These are phyloP conservation scores for Argentina silus DNA, from an alignment of 2,797 vertebrate species.

Conservation along the genomic window DNA sequence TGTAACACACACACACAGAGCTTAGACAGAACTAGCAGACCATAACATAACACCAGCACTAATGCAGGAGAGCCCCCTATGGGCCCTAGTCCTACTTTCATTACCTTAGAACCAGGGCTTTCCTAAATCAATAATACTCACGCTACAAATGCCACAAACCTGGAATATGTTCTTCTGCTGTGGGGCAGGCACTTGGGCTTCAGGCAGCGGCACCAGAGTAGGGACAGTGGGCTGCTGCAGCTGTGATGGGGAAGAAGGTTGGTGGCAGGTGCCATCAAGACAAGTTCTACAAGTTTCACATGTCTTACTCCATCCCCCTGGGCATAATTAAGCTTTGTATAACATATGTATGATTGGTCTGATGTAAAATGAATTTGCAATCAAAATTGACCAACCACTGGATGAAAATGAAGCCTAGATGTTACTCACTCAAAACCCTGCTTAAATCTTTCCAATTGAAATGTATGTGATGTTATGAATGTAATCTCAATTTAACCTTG, in stretches of 20 bases:
- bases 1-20: conserved; percentile 51
- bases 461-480: neutral
- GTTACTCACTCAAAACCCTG: neutral
- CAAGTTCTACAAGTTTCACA: neutral
- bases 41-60: neutral
- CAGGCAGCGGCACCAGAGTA: conserved; percentile 80
- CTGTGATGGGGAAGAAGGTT: conserved; percentile 28
- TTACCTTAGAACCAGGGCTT: too few relatives aligned
- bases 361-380: too few relatives aligned
- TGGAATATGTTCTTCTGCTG: conserved; percentile 92
- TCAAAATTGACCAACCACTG: neutral
- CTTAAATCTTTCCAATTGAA: neutral
- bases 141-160: conserved; percentile 70
- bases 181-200: conserved; percentile 78
- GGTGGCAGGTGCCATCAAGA: neutral
- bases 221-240: conserved; percentile 84
- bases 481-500: neutral
- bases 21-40: too few relatives aligned
- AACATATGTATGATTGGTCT: neutral
- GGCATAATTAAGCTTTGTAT: conserved; percentile 10
- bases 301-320: conserved; percentile 12
- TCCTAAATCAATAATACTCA: too few relatives aligned
- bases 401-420: neutral
- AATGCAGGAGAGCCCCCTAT: neutral
- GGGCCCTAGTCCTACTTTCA: neutral